Base-by-base conservation (phyloP, 2,888 invertebrate genomes). In the Xestoiulus laeticollis region DNA sequence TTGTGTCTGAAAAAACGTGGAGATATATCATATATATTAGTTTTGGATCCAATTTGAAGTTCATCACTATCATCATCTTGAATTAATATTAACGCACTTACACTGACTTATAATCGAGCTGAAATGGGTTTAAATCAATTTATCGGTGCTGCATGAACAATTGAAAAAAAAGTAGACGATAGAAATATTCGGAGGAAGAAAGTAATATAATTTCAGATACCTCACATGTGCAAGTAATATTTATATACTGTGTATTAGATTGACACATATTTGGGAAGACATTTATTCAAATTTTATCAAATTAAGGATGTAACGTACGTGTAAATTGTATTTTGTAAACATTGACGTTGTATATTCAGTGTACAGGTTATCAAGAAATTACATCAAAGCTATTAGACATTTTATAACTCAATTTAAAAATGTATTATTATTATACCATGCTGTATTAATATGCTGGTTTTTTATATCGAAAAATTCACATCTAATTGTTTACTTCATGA, bases 1-100 rank as follows among this genome's bases (percentile, higher is more conserved):
- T 14, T 78, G 30, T 16, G 5, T 14, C 4, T 30, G 30, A 30
- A 30, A 78, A 78, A 78, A 32, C 30, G 30, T 30, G 78, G 78
- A 26, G 30, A 78, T 78, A 78, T 78, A n/a, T n/a, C n/a, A n/a
- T 30, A 30, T 78, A 30, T 10, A 30, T 30, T 78, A 78, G 16
- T 78, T 30, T 78, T 78, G 16, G 30, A 78, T 78, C 30, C 78
- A 78, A 78, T 78, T 78, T 78, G 78, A 32, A 32, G 78, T 30
- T 78, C 78, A 32, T 78, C 78, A 78, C 78, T 30, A 78, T 78
- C 78, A 32, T 78, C 78, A 78, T 78, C 30, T 78, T 78, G 78
- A 78, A 78, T 78, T 78, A 78, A 78, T 78, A 78, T 78, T 78
- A 78, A 78, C 78, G 14, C 78, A 78, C 78, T 78, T 78, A 30